These are phyloP conservation scores for Phyllopteryx taeniolatus DNA, from an alignment of 2,113 vertebrate genomes.

Conservation along the genomic window DNA sequence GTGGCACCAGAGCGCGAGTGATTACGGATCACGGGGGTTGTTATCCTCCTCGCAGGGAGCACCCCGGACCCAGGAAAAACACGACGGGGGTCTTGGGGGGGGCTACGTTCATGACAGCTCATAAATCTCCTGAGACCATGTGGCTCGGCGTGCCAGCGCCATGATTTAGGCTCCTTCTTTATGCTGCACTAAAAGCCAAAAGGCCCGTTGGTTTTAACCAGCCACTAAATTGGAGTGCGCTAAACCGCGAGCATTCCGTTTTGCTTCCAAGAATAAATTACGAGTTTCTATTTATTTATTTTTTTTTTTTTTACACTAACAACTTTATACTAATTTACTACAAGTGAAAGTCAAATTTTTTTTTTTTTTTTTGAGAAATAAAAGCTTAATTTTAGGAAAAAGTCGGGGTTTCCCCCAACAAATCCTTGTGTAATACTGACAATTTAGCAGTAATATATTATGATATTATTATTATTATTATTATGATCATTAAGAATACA, in stretches of 20 bases:
- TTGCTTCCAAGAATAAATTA: not conserved
- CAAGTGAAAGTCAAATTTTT: not conserved
- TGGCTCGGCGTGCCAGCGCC: conserved; percentile 9
- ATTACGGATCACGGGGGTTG: not conserved
- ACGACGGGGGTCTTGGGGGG: not conserved
- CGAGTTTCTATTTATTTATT: not conserved
- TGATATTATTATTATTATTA: too few species aligned
- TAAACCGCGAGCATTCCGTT: not conserved
- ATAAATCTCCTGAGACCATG: conserved; percentile 40
- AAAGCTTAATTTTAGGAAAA: too few species aligned
- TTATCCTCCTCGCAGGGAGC: not conserved
- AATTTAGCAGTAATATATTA: too few species aligned
- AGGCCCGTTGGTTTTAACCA: conserved; percentile 27
- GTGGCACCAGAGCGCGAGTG: not conserved
- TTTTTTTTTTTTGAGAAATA: too few species aligned
- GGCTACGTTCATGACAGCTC: conserved; percentile 7
- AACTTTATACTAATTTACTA: not conserved
- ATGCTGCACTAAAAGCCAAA: conserved; percentile 29
- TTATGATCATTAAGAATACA: too few species aligned
- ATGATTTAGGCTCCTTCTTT: conserved; percentile 52
- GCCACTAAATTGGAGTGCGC: conserved; percentile 37
- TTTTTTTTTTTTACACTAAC: not conserved
- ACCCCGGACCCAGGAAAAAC: conserved; percentile 1
- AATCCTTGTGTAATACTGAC: too few species aligned
- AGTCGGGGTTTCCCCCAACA: too few species aligned